A percentile compares a stretch with the other conserved stretches of the same genome.
Evolutionary conservation across 2,888 invertebrate genomes (phyloP).

Genomic region (Drosophila anomelani): DNA sequence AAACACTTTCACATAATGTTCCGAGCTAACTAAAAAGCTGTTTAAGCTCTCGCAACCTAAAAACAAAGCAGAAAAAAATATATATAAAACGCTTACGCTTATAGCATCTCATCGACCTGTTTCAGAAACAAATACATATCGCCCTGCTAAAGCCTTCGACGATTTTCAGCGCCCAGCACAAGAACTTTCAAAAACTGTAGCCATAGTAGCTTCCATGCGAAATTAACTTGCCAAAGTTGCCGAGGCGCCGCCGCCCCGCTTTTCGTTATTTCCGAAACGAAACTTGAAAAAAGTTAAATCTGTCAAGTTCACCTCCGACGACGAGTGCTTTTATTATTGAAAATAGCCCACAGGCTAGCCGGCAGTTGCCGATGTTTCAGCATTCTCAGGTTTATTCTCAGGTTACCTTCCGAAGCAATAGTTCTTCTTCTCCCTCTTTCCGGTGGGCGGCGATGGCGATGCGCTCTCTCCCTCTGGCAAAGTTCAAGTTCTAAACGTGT

Average conservation of each 20-base stretch:
- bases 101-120: conserved; percentile 41
- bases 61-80: conserved; percentile 28
- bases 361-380: conserved; percentile 4
- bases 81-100: conserved; percentile 59
- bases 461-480: conserved; percentile 45
- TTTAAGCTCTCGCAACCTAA: conserved; percentile 65
- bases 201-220: conserved; percentile 82
- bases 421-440: neutral
- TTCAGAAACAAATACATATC: conserved; percentile 62
- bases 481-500: conserved; percentile 73
- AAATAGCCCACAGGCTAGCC: conserved; percentile 19
- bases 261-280: conserved; percentile 69
- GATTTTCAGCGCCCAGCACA: conserved; percentile 84
- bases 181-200: conserved; percentile 83
- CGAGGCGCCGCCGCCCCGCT: conserved; percentile 26
- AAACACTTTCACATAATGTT: conserved; percentile 24
- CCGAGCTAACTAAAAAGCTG: conserved; percentile 54
- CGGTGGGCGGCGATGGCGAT: conserved; percentile 1
- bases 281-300: conserved; percentile 80
- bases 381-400: conserved; percentile 44
- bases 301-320: conserved; percentile 71
- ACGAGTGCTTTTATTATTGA: conserved; percentile 71
- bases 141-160: conserved; percentile 82
- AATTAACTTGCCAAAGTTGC: conserved; percentile 78
- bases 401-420: conserved; percentile 9